phyloP scores from a whole-genome alignment of 2,888 invertebrate species.

The Patella pellucida region DNA sequence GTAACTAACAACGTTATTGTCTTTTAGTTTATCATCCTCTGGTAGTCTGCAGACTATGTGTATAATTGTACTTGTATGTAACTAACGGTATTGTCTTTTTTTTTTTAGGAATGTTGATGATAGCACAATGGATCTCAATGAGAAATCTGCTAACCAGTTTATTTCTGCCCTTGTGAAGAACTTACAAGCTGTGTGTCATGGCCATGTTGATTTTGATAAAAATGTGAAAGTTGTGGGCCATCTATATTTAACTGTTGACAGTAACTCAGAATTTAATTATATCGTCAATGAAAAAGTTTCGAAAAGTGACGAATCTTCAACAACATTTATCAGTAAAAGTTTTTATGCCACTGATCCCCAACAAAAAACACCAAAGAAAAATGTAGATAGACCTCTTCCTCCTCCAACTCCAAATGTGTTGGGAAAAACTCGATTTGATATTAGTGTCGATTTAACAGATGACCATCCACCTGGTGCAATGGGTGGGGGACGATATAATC shows the following conservation, averaged over 20 bases:
- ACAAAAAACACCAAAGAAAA: conserved; percentile 11
- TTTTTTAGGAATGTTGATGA: not conserved
- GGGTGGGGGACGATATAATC: not conserved
- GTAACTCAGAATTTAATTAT: not conserved
- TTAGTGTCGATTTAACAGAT: conserved; percentile 1
- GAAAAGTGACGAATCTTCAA: conserved; percentile 5
- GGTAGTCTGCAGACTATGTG: no score
- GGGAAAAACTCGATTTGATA: conserved; percentile 2
- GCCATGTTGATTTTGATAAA: conserved; percentile 3
- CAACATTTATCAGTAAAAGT: conserved; percentile 11
- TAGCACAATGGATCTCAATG: not conserved
- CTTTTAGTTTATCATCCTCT: no score
- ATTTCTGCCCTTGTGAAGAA: not conserved
- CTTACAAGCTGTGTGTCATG: conserved; percentile 3
- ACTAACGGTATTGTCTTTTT: no score
- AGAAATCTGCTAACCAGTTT: conserved; percentile 1
- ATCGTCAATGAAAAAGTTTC: conserved; percentile 1
- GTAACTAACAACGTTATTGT: no score
- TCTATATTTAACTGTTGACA: not conserved
- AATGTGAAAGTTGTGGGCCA: conserved; percentile 11
- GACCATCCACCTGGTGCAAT: not conserved
- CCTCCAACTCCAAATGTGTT: conserved; percentile 3
- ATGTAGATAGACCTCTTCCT: conserved; percentile 4
- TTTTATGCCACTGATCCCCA: conserved; percentile 9
- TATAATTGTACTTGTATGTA: no score